phyloP scores from a whole-genome alignment of 2,888 invertebrate species.

The Tanypteryx hageni region DNA sequence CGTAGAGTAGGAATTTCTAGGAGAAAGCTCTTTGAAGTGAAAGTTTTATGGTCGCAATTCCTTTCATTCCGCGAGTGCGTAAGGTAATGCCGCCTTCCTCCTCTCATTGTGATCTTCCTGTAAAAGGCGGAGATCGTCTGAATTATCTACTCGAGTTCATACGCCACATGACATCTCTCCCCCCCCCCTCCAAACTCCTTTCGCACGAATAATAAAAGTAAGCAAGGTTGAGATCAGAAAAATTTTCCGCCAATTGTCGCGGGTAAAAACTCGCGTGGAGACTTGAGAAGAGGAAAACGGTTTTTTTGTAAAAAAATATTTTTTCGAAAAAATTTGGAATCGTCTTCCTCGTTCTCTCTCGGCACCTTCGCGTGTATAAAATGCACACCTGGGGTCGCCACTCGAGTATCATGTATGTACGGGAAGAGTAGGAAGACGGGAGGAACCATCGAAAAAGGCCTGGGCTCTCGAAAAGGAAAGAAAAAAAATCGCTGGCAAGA shows the following conservation, averaged over 20 bases:
- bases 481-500: constrained; percentile 23
- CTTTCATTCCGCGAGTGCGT: not conserved
- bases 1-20: constrained; percentile 47
- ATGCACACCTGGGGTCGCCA: not conserved
- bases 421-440: not conserved
- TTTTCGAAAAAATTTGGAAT: not conserved
- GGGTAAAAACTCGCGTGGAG: not conserved
- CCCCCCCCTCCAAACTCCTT: not conserved
- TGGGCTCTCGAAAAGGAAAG: not conserved
- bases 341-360: no score
- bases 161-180: not conserved
- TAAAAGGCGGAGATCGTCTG: not conserved
- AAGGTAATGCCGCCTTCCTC: constrained; percentile 48
- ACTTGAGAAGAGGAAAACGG: not conserved
- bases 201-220: not conserved
- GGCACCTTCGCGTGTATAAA: no score
- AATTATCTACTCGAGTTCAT: constrained; percentile 13
- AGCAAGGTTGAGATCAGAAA: not conserved
- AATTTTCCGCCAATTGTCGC: not conserved
- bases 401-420: not conserved
- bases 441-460: not conserved
- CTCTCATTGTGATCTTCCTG: not conserved
- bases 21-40: constrained; percentile 57
- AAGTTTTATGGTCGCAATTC: constrained; percentile 51
- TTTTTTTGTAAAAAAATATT: not conserved